Evolutionary conservation across 2,888 invertebrate species (phyloP).

Genomic region (Parelbella ahira): DNA sequence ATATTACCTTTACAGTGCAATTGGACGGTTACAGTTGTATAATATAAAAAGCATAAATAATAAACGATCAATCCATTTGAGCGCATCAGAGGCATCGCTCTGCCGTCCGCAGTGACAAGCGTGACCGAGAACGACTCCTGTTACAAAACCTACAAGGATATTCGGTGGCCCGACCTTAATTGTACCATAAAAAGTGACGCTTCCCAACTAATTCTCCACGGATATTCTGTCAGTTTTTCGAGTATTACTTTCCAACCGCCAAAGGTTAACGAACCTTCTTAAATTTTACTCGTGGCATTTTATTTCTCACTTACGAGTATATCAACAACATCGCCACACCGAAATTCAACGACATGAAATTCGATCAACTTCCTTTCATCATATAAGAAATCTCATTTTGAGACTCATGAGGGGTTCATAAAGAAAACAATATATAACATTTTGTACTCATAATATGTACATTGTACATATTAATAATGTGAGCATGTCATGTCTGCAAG

Average conservation of each 20-base stretch:
- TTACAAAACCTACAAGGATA: constrained; percentile 44
- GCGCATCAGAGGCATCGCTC: neutral
- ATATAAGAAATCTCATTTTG: neutral
- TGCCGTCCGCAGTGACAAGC: constrained; percentile 39
- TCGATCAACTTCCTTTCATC: neutral
- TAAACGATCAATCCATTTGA: constrained; percentile 1
- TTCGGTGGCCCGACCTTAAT: constrained; percentile 58
- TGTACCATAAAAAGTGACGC: constrained; percentile 38
- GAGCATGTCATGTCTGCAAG: too few relatives aligned
- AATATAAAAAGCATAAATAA: too few relatives aligned
- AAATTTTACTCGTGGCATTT: constrained; percentile 3
- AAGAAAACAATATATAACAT: too few relatives aligned
- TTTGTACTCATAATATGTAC: too few relatives aligned
- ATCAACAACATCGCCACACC: too few relatives aligned
- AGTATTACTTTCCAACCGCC: constrained; percentile 21
- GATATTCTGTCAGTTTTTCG: constrained; percentile 34
- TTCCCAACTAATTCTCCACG: constrained; percentile 44
- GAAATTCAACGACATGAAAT: constrained; percentile 3
- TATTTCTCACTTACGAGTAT: constrained; percentile 2
- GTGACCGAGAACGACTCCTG: constrained; percentile 43
- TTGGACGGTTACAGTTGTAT: too few relatives aligned
- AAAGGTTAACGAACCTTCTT: constrained; percentile 12
- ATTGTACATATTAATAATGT: too few relatives aligned
- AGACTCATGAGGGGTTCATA: neutral
- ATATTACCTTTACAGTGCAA: too few relatives aligned